A percentile compares a stretch with the other conserved stretches of the same genome.
phyloP scores from a whole-genome alignment of 2,113 vertebrate genomes.

The Pogona vitticeps region DNA sequence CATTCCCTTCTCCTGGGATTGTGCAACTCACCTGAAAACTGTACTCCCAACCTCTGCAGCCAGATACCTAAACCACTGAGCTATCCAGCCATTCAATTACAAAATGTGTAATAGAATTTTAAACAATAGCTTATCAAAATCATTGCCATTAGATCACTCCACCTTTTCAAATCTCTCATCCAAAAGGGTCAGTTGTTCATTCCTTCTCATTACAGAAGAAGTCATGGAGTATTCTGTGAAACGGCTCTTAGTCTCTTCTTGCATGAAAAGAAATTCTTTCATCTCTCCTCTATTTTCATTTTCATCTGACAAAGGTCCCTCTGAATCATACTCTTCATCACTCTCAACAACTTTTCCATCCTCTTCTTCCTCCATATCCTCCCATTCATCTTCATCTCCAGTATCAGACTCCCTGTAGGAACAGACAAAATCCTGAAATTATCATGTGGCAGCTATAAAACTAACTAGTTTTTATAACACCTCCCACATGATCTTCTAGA shows the following conservation, averaged over 20 bases:
- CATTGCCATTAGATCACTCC: not conserved
- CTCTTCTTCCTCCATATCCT: slow-evolving; percentile 79
- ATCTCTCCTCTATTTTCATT: slow-evolving; percentile 11
- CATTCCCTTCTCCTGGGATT: too few relatives aligned
- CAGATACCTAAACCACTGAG: too few relatives aligned
- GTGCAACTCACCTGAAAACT: too few relatives aligned
- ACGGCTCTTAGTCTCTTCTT: slow-evolving; percentile 94
- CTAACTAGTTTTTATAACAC: too few relatives aligned
- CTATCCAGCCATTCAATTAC: too few relatives aligned
- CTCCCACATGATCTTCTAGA: not conserved
- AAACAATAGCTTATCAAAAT: not conserved
- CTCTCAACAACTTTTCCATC: slow-evolving; percentile 57
- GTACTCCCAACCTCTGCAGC: too few relatives aligned
- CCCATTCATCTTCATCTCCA: slow-evolving; percentile 82
- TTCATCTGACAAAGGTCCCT: slow-evolving; percentile 76
- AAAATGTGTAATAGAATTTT: too few relatives aligned
- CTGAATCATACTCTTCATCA: slow-evolving; percentile 72
- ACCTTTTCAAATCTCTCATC: slow-evolving; percentile 98
- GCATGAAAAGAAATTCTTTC: slow-evolving; percentile 83
- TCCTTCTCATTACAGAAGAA: slow-evolving; percentile 93
- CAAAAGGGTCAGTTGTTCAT: slow-evolving; percentile 90
- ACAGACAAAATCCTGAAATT: too few relatives aligned
- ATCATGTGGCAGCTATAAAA: too few relatives aligned
- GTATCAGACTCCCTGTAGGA: slow-evolving; percentile 55
- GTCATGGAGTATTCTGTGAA: slow-evolving; percentile 96